Percentiles rank a stretch among this genome's conserved stretches.
phyloP scores from a whole-genome alignment of 2,797 vertebrate species.

The Mormyrops boulengeri region DNA sequence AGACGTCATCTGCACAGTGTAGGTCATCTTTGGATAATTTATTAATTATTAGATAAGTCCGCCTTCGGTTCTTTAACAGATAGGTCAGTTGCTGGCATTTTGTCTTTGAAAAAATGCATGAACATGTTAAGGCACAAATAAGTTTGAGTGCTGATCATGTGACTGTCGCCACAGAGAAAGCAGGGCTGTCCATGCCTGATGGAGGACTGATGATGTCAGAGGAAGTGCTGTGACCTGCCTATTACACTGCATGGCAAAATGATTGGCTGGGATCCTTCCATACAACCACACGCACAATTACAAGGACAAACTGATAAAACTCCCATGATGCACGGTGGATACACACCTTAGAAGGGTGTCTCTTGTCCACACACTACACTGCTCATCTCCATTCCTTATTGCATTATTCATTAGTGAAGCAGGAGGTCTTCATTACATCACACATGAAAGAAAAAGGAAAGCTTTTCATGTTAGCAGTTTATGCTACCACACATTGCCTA shows the following conservation, averaged over 20 bases:
- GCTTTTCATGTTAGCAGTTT: neutral
- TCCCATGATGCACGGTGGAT: neutral
- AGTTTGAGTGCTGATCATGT: neutral
- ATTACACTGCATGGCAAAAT: neutral
- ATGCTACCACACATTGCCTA: neutral
- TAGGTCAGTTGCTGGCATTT: neutral
- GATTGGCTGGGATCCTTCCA: neutral
- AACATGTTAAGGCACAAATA: neutral
- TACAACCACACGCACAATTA: neutral
- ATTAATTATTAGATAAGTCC: slow-evolving; percentile 15
- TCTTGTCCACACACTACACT: neutral
- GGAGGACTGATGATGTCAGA: neutral
- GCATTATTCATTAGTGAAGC: neutral
- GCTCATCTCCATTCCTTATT: neutral
- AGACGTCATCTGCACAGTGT: neutral
- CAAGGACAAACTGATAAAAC: neutral
- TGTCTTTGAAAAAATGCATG: neutral
- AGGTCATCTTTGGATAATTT: neutral
- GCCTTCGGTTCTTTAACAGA: neutral
- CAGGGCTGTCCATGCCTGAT: neutral
- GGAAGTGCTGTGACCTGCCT: neutral
- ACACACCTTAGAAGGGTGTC: neutral
- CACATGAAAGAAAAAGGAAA: neutral
- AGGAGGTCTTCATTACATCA: neutral
- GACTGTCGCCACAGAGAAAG: neutral